phyloP scores from a whole-genome alignment of 2,113 vertebrate genomes.

The Antechinus stuartii region DNA sequence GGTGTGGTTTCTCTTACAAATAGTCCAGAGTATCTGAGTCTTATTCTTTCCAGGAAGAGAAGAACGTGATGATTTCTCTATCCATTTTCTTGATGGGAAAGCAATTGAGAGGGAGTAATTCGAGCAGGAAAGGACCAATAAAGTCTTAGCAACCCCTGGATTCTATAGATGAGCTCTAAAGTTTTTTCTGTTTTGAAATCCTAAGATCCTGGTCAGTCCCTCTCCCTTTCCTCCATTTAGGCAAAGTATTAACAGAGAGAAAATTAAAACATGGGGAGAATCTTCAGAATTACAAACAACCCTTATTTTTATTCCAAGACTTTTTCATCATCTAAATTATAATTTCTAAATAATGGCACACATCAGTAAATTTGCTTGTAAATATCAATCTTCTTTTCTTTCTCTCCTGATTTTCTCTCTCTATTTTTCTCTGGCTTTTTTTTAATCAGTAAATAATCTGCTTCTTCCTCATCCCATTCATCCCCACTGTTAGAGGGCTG shows the following conservation, averaged over 20 bases:
- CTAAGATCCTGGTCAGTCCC: neutral
- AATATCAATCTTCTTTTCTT: neutral
- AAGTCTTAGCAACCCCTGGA: neutral
- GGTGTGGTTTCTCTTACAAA: constrained; percentile 42
- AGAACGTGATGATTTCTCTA: neutral
- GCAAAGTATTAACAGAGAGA: neutral
- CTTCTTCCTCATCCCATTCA: neutral
- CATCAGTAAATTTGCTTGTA: neutral
- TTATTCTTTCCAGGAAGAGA: neutral
- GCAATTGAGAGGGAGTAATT: neutral
- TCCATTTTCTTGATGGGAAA: constrained; percentile 11
- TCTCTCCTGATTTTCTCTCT: neutral
- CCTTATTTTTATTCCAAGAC: neutral
- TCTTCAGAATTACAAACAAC: neutral
- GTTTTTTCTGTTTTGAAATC: neutral
- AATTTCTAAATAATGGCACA: neutral
- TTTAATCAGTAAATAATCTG: neutral
- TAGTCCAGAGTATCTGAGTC: constrained; percentile 11
- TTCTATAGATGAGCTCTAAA: neutral
- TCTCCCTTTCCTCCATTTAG: neutral
- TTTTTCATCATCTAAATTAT: neutral
- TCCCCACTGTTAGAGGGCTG: neutral
- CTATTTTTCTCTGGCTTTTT: neutral
- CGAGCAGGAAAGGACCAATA: neutral
- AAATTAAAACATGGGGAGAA: neutral